Base-by-base conservation (phyloP, 2,797 vertebrate genomes). In the Poecilia wingei region DNA sequence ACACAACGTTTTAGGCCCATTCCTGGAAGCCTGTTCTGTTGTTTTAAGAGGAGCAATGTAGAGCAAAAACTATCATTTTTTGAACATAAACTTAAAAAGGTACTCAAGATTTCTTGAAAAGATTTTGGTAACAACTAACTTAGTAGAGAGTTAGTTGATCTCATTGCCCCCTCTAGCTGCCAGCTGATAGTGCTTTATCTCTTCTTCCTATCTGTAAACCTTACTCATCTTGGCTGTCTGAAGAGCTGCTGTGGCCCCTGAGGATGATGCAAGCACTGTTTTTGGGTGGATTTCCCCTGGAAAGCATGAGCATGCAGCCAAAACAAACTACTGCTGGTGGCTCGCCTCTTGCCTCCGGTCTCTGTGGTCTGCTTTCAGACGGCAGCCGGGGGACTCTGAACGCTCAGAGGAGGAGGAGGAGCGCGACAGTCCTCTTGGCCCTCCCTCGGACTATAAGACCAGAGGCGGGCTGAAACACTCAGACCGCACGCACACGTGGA, bases 401-500 rank as follows among this genome's bases (percentile, higher is more conserved):
- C 33, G 80, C 91, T 88, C 89, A 87, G 88, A 87, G 89, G 93
- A 75, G 74, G 93, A 75, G 74, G 93, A 93, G 94, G 94, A 93
- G 93, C 88, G 2, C 84, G 84, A 85, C 80, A 87, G 86, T 86
- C 83, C 87, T 79, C 72, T 46, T n/a, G 83, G 87, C 91, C 93
- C 94, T 95, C 95, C 94, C 94, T 93, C 92, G n/a, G 71, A 84
- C 92, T 96, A 96, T 96, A 96, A 96, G 93, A 95, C 92, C 90
- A 80, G 87, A 89, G 91, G 93, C 96, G 94, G 94, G 95, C 94
- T 94, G 95, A 96, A 96, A 95, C 94, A 94, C 93, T 96, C 94
- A 95, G 94, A 93, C 92, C 92, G 93, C 94, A 94, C 91, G 93
- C 95, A 95, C 96, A 96, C 94, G 94, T 96, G 96, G 94, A 95